Conservation (phyloP, 2,888 invertebrate genomes). For the Spisula solida region DNA sequence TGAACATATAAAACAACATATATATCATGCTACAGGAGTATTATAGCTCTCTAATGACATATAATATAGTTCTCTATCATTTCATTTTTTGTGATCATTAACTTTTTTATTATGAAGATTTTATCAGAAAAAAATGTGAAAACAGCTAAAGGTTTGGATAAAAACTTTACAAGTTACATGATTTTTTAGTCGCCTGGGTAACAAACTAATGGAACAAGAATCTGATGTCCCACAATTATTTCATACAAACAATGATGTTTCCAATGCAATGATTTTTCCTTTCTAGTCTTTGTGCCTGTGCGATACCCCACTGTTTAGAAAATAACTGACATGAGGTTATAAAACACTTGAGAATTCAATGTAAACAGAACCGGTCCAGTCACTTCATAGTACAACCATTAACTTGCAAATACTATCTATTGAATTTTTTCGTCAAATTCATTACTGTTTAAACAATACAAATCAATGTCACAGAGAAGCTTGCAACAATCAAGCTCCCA, state of each 20-base stretch:
- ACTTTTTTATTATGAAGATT: too few relatives aligned
- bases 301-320: conserved; percentile 6
- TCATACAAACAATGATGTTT: neutral
- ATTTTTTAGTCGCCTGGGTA: too few relatives aligned
- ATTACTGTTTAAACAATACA: conserved; percentile 27
- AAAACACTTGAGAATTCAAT: conserved; percentile 15
- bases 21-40: too few relatives aligned
- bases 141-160: too few relatives aligned
- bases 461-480: conserved; percentile 14
- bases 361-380: neutral
- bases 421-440: conserved; percentile 18
- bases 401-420: conserved; percentile 17
- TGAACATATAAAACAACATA: too few relatives aligned
- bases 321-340: neutral
- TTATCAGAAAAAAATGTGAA: too few relatives aligned
- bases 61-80: too few relatives aligned
- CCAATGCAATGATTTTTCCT: neutral
- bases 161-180: too few relatives aligned
- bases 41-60: too few relatives aligned
- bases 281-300: neutral
- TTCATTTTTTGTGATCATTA: too few relatives aligned
- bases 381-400: neutral
- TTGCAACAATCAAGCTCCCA: neutral
- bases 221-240: neutral
- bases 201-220: too few relatives aligned